Evolutionary conservation across 1,140 invertebrate genomes (phyloP).

Genomic region (Brachionus paranguensis): DNA sequence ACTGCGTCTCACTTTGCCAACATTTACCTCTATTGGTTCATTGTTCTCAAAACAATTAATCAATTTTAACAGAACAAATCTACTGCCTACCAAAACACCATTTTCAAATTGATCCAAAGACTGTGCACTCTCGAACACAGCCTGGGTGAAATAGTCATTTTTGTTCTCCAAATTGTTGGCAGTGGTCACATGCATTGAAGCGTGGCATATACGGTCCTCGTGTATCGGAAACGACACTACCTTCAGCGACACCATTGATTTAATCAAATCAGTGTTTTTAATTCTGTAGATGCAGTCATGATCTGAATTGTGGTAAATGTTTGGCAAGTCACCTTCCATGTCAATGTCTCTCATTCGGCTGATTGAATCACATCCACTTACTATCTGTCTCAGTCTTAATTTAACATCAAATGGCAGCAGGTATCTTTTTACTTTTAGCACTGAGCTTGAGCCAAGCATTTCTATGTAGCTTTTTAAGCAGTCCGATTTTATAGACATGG

Average conservation of each 20-base stretch:
- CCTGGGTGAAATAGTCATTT: not conserved
- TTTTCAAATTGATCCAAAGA: not conserved
- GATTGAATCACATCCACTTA: not conserved
- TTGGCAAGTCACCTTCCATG: not conserved
- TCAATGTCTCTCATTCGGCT: constrained; percentile 21
- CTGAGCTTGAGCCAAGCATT: not conserved
- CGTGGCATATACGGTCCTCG: constrained; percentile 11
- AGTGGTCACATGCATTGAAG: not conserved
- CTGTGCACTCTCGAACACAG: not conserved
- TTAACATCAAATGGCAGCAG: constrained; percentile 1
- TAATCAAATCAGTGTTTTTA: not conserved
- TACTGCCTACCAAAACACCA: not conserved
- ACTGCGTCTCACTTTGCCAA: not conserved
- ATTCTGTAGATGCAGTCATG: constrained; percentile 29
- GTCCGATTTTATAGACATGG: not conserved
- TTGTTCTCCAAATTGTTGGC: not conserved
- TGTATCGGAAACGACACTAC: not conserved
- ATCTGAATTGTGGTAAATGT: constrained; percentile 33
- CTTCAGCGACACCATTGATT: not conserved
- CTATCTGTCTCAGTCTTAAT: not conserved
- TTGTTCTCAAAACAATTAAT: constrained; percentile 34
- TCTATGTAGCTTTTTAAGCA: constrained; percentile 9
- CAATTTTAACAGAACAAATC: constrained; percentile 1
- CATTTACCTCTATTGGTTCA: constrained; percentile 17
- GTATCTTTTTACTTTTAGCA: not conserved